Evolutionary conservation across 2,888 invertebrate species (phyloP).

Genomic region (Lumbricus terrestris): DNA sequence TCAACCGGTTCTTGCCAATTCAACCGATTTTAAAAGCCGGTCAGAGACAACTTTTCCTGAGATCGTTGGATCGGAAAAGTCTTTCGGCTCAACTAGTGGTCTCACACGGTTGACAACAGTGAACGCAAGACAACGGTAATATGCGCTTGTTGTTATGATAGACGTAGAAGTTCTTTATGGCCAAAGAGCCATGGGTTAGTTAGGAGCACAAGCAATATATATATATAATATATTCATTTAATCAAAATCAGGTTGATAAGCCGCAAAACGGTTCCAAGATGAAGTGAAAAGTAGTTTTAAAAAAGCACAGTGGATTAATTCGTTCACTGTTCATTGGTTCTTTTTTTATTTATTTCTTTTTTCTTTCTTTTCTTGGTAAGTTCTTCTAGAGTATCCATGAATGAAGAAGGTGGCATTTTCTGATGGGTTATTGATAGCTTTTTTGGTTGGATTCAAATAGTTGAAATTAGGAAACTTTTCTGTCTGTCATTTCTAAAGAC

Average conservation of each 20-base stretch:
- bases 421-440: not conserved
- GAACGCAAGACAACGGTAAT: not conserved
- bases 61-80: not conserved
- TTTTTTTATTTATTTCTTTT: too few species aligned
- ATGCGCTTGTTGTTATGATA: not conserved
- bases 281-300: too few species aligned
- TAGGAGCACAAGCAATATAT: not conserved
- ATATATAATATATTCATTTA: too few species aligned
- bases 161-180: not conserved
- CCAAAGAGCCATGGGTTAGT: not conserved
- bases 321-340: too few species aligned
- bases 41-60: not conserved
- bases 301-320: too few species aligned
- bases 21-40: not conserved
- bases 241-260: too few species aligned
- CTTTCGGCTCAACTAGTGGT: not conserved
- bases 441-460: not conserved
- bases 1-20: not conserved
- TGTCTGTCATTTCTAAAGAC: too few species aligned
- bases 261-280: too few species aligned
- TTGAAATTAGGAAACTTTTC: too few species aligned
- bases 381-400: not conserved
- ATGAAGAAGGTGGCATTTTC: too few species aligned
- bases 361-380: too few species aligned
- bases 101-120: not conserved